Evolutionary conservation across 1,140 invertebrate genomes (phyloP).

Genomic region (Chironomus striatipennis): DNA sequence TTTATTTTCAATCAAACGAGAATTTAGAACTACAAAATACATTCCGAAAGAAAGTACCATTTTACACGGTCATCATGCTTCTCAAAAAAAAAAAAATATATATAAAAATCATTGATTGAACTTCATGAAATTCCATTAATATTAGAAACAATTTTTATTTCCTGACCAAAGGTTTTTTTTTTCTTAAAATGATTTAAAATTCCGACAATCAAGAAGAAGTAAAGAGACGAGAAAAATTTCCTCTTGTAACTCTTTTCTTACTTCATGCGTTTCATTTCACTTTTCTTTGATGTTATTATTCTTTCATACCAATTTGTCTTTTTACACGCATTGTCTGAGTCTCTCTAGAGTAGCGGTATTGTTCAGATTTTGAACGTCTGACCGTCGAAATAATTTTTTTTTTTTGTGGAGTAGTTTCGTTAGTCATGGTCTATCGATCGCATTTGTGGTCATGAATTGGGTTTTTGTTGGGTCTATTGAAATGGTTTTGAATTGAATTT

Average conservation of each 20-base stretch:
- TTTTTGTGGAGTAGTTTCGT: too few relatives aligned
- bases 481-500: too few relatives aligned
- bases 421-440: too few relatives aligned
- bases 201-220: not conserved
- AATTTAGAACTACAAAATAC: not conserved
- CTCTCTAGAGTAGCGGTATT: too few relatives aligned
- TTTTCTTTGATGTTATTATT: conserved; percentile 15
- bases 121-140: not conserved
- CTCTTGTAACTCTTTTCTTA: not conserved
- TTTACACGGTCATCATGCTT: not conserved
- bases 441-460: too few relatives aligned
- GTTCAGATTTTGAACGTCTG: too few relatives aligned
- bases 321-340: not conserved
- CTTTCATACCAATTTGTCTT: not conserved
- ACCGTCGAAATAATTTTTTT: too few relatives aligned
- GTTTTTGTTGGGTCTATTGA: too few relatives aligned
- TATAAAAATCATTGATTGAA: not conserved
- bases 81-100: too few relatives aligned
- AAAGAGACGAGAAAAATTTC: not conserved
- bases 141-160: conserved; percentile 15
- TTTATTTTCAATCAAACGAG: not conserved
- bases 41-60: not conserved
- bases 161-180: not conserved
- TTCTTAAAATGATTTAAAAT: not conserved
- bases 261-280: conserved; percentile 12